phyloP scores from a whole-genome alignment of 2,888 invertebrate species.

The Steinernema hermaphroditum region DNA sequence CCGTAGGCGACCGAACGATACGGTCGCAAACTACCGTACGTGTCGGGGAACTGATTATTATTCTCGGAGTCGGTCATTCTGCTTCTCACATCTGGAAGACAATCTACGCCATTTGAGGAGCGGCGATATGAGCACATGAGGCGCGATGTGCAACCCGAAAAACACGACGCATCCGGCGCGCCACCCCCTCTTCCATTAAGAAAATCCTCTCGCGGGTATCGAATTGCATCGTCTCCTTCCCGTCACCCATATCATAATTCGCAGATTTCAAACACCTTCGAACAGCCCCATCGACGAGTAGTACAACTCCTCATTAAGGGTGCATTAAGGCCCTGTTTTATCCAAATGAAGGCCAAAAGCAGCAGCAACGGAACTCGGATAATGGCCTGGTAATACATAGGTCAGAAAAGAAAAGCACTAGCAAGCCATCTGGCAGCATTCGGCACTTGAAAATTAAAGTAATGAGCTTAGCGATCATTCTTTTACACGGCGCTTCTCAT shows the following conservation, averaged over 20 bases:
- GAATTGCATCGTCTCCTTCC: conserved; percentile 5
- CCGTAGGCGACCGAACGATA: conserved; percentile 59
- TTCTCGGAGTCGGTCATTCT: conserved; percentile 21
- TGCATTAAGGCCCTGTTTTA: no score
- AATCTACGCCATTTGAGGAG: conserved; percentile 1
- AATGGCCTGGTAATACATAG: no score
- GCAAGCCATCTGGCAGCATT: conserved; percentile 28
- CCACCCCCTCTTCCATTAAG: conserved; percentile 26
- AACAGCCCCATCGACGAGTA: background rate
- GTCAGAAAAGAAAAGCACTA: no score
- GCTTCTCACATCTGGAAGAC: conserved; percentile 3
- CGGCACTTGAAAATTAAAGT: conserved; percentile 20
- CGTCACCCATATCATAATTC: background rate
- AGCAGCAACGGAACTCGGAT: no score
- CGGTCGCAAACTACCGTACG: conserved; percentile 32
- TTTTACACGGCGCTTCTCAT: background rate
- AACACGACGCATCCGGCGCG: conserved; percentile 29
- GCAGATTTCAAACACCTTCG: background rate
- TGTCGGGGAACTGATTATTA: conserved; percentile 28
- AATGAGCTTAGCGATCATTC: conserved; percentile 25
- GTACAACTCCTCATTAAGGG: no score
- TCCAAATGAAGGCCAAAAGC: no score
- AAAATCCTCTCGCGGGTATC: conserved; percentile 8
- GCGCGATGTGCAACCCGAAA: background rate
- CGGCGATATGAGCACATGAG: conserved; percentile 9